Conservation (phyloP, 1,140 invertebrate species). For the Leptopilina boulardi region DNA sequence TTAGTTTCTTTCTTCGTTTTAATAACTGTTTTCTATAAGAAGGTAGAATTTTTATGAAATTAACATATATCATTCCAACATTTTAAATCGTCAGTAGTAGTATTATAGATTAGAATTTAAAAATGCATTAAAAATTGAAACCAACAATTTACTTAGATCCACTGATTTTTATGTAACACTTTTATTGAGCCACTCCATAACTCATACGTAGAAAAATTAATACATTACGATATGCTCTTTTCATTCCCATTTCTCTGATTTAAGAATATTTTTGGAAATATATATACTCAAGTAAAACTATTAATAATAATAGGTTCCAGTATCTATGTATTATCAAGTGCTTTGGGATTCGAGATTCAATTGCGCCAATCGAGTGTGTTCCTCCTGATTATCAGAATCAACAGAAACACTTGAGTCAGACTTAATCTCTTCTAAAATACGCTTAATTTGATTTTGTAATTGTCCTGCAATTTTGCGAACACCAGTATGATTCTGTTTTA, state of each 20-base stretch:
- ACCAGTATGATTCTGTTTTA: slow-evolving; percentile 66
- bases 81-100: too few relatives aligned
- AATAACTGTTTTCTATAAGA: too few relatives aligned
- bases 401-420: slow-evolving; percentile 50
- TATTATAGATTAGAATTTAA: too few relatives aligned
- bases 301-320: neutral
- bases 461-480: slow-evolving; percentile 66
- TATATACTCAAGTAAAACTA: neutral
- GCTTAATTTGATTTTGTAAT: slow-evolving; percentile 63
- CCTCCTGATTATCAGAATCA: slow-evolving; percentile 47
- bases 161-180: too few relatives aligned
- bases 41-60: too few relatives aligned
- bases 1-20: too few relatives aligned
- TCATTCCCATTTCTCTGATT: neutral
- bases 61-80: too few relatives aligned
- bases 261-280: neutral
- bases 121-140: too few relatives aligned
- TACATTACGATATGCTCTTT: neutral
- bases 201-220: neutral
- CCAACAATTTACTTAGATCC: too few relatives aligned
- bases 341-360: slow-evolving; percentile 58
- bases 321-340: slow-evolving; percentile 50
- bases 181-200: too few relatives aligned
- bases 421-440: slow-evolving; percentile 58
- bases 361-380: slow-evolving; percentile 53